Percentiles rank a stretch among this genome's conserved stretches.
These are phyloP conservation scores for Drosophila setosimentum DNA, from an alignment of 2,888 invertebrate genomes.

Conservation along the genomic window DNA sequence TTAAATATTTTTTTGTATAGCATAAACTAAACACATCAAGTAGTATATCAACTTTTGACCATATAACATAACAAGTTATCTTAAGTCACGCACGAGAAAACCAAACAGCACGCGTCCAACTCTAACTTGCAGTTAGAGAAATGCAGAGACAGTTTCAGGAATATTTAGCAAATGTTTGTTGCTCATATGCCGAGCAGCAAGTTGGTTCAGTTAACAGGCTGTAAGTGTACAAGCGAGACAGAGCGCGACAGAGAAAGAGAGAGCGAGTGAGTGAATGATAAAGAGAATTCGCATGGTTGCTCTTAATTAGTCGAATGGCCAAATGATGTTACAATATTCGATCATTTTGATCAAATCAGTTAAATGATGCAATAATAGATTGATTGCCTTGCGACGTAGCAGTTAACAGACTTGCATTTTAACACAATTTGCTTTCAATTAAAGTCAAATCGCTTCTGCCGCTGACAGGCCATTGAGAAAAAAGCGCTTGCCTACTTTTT, in stretches of 20 bases:
- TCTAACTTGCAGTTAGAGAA: background rate
- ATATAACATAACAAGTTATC: background rate
- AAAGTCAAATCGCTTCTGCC: conserved; percentile 29
- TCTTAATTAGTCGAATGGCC: conserved; percentile 67
- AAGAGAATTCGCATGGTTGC: conserved; percentile 43
- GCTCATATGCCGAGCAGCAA: conserved; percentile 49
- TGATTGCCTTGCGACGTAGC: conserved; percentile 34
- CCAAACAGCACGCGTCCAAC: conserved; percentile 5
- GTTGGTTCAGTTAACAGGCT: conserved; percentile 62
- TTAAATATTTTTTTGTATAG: background rate
- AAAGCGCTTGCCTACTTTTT: conserved; percentile 29
- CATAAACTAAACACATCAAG: background rate
- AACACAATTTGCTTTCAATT: conserved; percentile 61
- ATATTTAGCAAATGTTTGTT: conserved; percentile 38
- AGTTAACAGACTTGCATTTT: conserved; percentile 49
- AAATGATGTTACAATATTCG: conserved; percentile 50
- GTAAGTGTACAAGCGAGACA: conserved; percentile 4
- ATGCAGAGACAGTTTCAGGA: conserved; percentile 11
- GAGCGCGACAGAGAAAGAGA: background rate
- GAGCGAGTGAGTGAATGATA: conserved; percentile 5
- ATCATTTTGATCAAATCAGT: conserved; percentile 51
- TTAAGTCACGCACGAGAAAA: background rate
- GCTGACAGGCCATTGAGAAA: conserved; percentile 13
- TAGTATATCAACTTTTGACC: background rate
- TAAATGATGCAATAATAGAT: conserved; percentile 24